Base-by-base conservation (phyloP, 2,113 vertebrate genomes). In the Lycaon pictus region DNA sequence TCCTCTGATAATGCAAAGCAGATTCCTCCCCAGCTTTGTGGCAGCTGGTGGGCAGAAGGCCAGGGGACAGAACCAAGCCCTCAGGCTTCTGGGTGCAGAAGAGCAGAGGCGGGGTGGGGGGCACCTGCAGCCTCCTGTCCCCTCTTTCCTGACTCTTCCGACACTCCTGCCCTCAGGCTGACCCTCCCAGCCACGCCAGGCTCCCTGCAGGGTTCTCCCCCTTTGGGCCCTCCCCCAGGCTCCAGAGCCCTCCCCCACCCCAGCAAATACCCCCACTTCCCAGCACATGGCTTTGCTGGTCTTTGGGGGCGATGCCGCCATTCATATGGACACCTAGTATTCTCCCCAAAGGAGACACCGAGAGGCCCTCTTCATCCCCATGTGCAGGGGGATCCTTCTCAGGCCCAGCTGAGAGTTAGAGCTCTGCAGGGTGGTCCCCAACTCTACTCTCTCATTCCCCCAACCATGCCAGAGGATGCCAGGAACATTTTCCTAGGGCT, bases 21-120 rank as follows among this genome's bases (percentile, higher is more conserved):
- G 97, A 97, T 91, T 91, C 88, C 62, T 62, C 77, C 29, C 32
- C 76, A 51, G 65, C 72, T 88, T 48, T 82, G 82, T 92, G 97
- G 97, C 97, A 98, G 97, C 97, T 96, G 97, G 88, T 96, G 94
- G 91, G 94, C 97, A 97, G 94, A 88, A 94, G 95, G 95, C 97
- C 94, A 95, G 74, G 22, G 23, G 69, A 72, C 67, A 86, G 65
- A 8, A 89, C 72, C 81, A 55, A 58, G 91, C 60, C 85, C 88
- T 0, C 15, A 27, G 90, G 76, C 89, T 1, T 86, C 88, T 88
- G 93, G 51, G 32, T 32, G 19, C 22, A 86, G 74, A 63, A 79
- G 37, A 62, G 35, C 85, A 25, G 81, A 95, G 74, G 35, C 81
- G 0, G 56, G 55, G 58, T 43, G 56, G 53, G 51, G 22, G 32